Percentiles rank a stretch among this genome's conserved stretches.
Conservation (phyloP, 2,113 vertebrate genomes). For the Dasyprocta punctata region DNA sequence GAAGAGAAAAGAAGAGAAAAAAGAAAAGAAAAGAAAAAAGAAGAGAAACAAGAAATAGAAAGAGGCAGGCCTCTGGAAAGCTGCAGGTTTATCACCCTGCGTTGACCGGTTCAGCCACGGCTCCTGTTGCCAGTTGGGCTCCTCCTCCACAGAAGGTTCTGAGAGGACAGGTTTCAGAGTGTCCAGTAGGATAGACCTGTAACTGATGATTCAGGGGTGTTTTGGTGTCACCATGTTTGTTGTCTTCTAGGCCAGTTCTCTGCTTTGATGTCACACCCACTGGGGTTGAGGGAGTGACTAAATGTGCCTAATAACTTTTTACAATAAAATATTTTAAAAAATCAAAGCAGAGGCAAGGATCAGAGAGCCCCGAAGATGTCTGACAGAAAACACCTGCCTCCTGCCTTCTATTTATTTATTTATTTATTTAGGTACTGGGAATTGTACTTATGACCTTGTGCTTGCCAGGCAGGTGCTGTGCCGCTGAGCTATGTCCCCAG, state of each 20-base stretch:
- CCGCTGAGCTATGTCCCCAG: no score
- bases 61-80: neutral
- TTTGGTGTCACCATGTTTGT: neutral
- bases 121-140: neutral
- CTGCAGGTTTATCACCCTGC: neutral
- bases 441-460: no score
- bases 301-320: neutral
- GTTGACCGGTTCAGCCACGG: neutral
- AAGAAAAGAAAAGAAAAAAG: no score
- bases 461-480: no score
- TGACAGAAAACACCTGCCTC: neutral
- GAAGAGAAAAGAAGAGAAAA: no score
- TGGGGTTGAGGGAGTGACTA: neutral
- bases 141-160: neutral
- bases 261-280: slow-evolving; percentile 57
- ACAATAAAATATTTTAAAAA: neutral
- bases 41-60: no score
- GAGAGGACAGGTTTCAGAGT: neutral
- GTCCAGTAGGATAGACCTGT: neutral
- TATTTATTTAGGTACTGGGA: no score
- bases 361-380: neutral
- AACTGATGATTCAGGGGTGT: neutral
- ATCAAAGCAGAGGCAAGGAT: neutral
- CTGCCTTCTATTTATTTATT: neutral
- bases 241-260: slow-evolving; percentile 25